A percentile compares a stretch with the other conserved stretches of the same genome.
These are phyloP conservation scores for Sparus aurata DNA, from an alignment of 2,797 vertebrate genomes.

Conservation along the genomic window DNA sequence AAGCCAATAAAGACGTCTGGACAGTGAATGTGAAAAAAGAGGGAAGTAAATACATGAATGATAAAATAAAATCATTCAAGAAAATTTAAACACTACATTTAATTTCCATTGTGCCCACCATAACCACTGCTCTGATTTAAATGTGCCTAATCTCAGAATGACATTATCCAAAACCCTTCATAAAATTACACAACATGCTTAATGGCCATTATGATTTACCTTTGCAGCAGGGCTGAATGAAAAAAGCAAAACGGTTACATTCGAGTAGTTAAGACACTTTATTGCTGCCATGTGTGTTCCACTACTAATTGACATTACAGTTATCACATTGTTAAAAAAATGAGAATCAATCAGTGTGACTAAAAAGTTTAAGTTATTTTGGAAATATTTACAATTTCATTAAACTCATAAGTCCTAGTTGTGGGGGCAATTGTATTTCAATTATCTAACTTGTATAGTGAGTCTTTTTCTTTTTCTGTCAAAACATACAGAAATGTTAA, in stretches of 20 bases:
- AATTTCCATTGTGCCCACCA: constrained; percentile 2
- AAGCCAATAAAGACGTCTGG: no score
- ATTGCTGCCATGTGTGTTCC: background rate
- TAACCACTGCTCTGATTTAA: background rate
- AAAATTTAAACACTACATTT: background rate
- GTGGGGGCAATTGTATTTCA: background rate
- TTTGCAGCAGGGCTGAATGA: constrained; percentile 12
- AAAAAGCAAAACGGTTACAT: constrained; percentile 10
- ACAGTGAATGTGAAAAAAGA: background rate
- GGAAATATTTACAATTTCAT: background rate
- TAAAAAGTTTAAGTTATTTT: background rate
- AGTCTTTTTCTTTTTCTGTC: background rate
- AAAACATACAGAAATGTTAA: constrained; percentile 6
- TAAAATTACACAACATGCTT: background rate
- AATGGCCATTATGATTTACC: constrained; percentile 4
- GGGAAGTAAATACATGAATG: background rate
- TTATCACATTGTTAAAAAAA: background rate
- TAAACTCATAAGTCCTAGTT: background rate
- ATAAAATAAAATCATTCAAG: constrained; percentile 18
- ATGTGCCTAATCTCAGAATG: constrained; percentile 14
- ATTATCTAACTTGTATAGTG: background rate
- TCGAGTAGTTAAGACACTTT: background rate
- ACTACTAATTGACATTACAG: background rate
- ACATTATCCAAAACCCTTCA: constrained; percentile 26
- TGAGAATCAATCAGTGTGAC: background rate